Conservation (phyloP, 2,113 vertebrate genomes). For the Nothocercus julius region DNA sequence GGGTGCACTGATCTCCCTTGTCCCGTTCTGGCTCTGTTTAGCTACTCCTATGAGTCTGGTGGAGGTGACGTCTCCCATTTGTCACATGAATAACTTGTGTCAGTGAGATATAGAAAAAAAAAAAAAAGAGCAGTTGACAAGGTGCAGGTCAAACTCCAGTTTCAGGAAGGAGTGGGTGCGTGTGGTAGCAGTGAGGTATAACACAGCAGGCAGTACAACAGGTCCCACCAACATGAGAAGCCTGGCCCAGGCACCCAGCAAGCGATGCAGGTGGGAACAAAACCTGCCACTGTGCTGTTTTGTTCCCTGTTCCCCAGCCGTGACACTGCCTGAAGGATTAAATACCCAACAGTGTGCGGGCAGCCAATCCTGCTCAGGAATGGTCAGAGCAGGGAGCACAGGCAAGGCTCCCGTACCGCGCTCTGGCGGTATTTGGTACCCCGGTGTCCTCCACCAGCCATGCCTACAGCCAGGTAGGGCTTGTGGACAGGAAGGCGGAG, state of each 20-base stretch:
- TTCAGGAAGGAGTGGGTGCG: neutral
- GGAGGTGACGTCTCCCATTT: neutral
- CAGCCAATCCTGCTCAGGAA: neutral
- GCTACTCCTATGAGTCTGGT: neutral
- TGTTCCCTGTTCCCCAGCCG: neutral
- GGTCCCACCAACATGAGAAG: neutral
- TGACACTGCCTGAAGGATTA: neutral
- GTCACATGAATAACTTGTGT: neutral
- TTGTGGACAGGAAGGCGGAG: neutral
- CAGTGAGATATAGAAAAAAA: neutral
- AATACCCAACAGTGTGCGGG: fast-evolving
- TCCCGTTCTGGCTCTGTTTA: neutral
- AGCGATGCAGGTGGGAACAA: neutral
- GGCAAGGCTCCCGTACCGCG: too few species aligned
- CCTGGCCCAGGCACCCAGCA: neutral
- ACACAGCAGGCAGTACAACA: neutral
- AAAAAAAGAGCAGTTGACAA: neutral
- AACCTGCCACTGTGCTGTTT: neutral
- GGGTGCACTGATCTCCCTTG: neutral
- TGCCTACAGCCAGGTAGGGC: neutral
- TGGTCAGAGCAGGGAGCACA: neutral
- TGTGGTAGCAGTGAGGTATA: neutral
- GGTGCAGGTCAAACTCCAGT: neutral
- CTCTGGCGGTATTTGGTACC: neutral
- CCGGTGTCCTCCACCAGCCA: neutral